phyloP scores from a whole-genome alignment of 2,888 invertebrate genomes.

The Myathropa florea region DNA sequence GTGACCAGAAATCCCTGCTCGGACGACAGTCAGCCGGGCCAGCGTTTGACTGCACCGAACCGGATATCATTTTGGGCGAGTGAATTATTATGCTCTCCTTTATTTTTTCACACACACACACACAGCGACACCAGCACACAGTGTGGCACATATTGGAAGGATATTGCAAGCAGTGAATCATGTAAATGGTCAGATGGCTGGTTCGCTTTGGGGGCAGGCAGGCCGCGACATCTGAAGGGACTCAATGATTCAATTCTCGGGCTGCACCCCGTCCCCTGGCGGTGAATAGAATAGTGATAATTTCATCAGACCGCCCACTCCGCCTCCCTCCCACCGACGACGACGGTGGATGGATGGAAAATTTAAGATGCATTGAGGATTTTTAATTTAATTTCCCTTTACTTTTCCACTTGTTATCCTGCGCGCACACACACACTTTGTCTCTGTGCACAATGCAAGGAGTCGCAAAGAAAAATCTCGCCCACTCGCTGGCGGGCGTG shows the following conservation, averaged over 20 bases:
- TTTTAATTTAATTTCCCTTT: conserved; percentile 63
- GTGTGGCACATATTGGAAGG: conserved; percentile 44
- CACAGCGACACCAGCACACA: no score
- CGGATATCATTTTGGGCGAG: conserved; percentile 64
- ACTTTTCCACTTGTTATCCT: conserved; percentile 46
- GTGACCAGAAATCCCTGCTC: neutral
- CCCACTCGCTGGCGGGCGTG: neutral
- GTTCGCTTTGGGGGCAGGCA: no score
- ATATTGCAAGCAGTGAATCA: conserved; percentile 68
- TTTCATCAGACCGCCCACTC: conserved; percentile 32
- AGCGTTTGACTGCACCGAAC: conserved; percentile 44
- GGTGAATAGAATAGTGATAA: conserved; percentile 53
- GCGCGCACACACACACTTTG: conserved; percentile 34
- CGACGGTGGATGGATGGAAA: conserved; percentile 14
- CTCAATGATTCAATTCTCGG: neutral
- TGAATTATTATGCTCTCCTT: conserved; percentile 63
- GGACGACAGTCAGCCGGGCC: neutral
- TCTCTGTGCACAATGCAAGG: conserved; percentile 40
- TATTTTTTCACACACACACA: neutral
- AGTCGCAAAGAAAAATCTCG: conserved; percentile 18
- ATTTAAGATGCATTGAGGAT: conserved; percentile 65
- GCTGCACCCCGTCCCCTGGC: neutral
- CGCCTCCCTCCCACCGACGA: neutral
- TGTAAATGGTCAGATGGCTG: conserved; percentile 56
- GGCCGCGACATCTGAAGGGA: conserved; percentile 21